Evolutionary conservation across 1,140 invertebrate genomes (phyloP), one percentile per base, ranked within the genome.

Genomic region (Hermetia illucens): DNA sequence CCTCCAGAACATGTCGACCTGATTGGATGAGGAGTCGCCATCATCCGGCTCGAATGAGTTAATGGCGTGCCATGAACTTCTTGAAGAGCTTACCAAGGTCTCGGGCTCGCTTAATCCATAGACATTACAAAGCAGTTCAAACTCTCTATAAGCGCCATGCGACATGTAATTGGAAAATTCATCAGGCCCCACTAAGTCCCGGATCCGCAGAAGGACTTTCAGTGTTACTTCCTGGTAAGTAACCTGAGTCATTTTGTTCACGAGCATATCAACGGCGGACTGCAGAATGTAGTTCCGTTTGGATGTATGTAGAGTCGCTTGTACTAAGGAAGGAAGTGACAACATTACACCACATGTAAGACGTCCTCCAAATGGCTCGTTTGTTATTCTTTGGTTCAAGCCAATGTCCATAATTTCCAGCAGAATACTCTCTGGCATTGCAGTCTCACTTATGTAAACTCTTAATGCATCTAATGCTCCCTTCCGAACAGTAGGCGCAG

Each of bases 401-500:
- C 77, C 77, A 30, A 74, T 70, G 22, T 71, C 68, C 27, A 82
- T 60, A 36, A 82, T 72, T 16, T 69, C 64, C 43, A 71, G 53
- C 5, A 77, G 58, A 16, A 74, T 67, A 34, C 62, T 62, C 45
- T 77, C 71, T 0, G 72, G 64, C 40, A 66, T 64, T 29, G 64
- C 63, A 13, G 73, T 75, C 46, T 75, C 69, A 2, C 68, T 57
- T 12, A 81, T 62, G 49, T 79, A 81, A 8, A 76, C 71, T 35
- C 75, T 66, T 2, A 83, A 50, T 2, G 76, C 72, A 46, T 83
- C 79, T 2, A 81, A 51, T 3, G 78, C 76, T 5, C 75, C 77
- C 53, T 82, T 82, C 10, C 80, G 65, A 2, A 86, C 77, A 0
- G 80, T 79, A 0, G 81, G 80, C 0, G 78, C 79, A 13, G 70